Evolutionary conservation across 2,888 invertebrate species (phyloP).

Genomic region (Hypercompe scribonia): DNA sequence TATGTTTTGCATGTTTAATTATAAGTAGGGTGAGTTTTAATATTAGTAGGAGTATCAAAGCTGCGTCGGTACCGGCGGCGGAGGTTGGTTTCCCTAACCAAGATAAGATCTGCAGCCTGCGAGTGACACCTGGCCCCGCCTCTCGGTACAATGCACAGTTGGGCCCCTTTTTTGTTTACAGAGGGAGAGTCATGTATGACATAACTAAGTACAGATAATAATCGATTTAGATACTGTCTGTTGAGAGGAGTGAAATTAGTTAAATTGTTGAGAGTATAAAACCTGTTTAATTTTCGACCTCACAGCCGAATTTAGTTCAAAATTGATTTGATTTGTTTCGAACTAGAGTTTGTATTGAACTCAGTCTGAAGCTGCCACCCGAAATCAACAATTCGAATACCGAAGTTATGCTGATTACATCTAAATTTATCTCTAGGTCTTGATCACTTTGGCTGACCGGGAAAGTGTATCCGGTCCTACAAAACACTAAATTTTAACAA

Average conservation of each 20-base stretch:
- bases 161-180: constrained; percentile 61
- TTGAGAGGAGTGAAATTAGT: constrained; percentile 3
- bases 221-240: constrained; percentile 10
- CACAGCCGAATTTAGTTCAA: not conserved
- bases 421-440: not conserved
- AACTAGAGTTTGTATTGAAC: not conserved
- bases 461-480: not conserved
- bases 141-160: constrained; percentile 59
- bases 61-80: constrained; percentile 46
- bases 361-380: not conserved
- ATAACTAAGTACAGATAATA: constrained; percentile 29
- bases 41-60: constrained; percentile 24
- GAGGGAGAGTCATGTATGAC: constrained; percentile 44
- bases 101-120: constrained; percentile 82
- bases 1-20: not conserved
- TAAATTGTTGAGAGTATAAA: too few relatives aligned
- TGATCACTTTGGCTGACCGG: not conserved
- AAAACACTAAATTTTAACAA: not conserved
- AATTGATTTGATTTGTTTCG: not conserved
- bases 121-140: constrained; percentile 84
- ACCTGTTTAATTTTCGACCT: not conserved
- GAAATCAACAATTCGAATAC: not conserved
- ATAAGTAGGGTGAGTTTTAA: constrained; percentile 33
- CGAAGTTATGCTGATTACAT: not conserved
- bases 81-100: constrained; percentile 60